Conservation (phyloP, 2,113 vertebrate species). For the Psittacara wagleri region DNA sequence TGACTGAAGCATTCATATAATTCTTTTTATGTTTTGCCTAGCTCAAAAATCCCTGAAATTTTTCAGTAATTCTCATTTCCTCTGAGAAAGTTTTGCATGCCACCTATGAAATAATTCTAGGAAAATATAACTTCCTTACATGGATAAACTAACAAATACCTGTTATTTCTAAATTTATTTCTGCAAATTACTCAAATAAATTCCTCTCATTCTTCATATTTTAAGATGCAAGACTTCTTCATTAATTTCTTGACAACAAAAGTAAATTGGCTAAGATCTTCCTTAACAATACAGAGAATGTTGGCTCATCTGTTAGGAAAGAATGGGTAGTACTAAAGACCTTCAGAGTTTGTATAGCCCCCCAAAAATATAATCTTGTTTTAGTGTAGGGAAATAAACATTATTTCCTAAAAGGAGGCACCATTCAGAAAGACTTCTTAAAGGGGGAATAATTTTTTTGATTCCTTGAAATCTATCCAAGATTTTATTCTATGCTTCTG, state of each 20-base stretch:
- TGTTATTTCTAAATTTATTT: neutral
- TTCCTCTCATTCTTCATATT: neutral
- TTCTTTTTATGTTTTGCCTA: neutral
- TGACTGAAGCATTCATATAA: neutral
- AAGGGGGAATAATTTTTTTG: neutral
- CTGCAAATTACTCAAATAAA: neutral
- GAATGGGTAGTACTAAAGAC: neutral
- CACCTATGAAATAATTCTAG: neutral
- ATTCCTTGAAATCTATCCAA: neutral
- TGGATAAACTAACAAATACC: neutral
- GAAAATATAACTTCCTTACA: neutral
- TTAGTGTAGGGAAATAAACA: neutral
- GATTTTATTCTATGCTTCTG: neutral
- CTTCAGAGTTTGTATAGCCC: neutral
- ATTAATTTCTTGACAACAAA: neutral
- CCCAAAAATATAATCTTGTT: neutral
- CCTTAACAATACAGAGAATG: neutral
- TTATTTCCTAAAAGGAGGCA: neutral
- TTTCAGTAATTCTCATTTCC: neutral
- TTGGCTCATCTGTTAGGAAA: neutral
- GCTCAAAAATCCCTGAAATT: neutral
- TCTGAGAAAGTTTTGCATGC: neutral
- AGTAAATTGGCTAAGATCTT: neutral
- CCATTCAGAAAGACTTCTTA: neutral
- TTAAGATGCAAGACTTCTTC: neutral